Evolutionary conservation across 2,113 vertebrate genomes (phyloP).

Genomic region (Panthera tigris): DNA sequence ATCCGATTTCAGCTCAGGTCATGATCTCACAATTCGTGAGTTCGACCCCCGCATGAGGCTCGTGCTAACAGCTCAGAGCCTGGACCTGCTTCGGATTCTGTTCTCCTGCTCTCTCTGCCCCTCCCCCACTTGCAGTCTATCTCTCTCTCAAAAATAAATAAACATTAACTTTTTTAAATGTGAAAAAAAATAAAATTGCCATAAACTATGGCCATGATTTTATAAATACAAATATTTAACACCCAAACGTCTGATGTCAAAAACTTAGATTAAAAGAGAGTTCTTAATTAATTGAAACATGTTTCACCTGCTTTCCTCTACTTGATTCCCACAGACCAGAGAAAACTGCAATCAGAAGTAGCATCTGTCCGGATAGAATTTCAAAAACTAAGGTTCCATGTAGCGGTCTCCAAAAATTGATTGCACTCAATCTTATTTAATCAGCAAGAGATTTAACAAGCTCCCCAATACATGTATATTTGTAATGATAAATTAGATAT

Average conservation of each 20-base stretch:
- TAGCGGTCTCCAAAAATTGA: background rate
- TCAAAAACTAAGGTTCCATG: background rate
- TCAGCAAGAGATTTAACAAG: background rate
- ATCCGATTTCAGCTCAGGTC: too few species aligned
- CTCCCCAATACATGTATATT: background rate
- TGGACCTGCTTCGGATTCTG: too few species aligned
- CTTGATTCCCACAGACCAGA: background rate
- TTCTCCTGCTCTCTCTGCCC: too few species aligned
- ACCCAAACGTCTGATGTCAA: background rate
- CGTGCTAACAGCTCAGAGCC: too few species aligned
- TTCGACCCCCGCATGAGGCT: too few species aligned
- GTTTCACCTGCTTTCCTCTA: background rate
- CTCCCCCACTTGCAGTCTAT: too few species aligned
- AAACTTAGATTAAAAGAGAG: background rate
- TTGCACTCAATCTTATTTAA: background rate
- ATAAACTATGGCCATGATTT: background rate
- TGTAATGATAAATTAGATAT: background rate
- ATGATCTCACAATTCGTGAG: too few species aligned
- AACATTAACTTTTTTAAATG: too few species aligned
- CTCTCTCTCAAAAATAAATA: too few species aligned
- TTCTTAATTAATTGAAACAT: background rate
- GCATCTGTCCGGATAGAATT: background rate
- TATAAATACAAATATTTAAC: background rate
- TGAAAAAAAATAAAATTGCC: background rate
- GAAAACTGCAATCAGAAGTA: background rate